These are phyloP conservation scores for Schrankia costaestrigalis DNA, from an alignment of 2,888 invertebrate genomes.

Conservation along the genomic window DNA sequence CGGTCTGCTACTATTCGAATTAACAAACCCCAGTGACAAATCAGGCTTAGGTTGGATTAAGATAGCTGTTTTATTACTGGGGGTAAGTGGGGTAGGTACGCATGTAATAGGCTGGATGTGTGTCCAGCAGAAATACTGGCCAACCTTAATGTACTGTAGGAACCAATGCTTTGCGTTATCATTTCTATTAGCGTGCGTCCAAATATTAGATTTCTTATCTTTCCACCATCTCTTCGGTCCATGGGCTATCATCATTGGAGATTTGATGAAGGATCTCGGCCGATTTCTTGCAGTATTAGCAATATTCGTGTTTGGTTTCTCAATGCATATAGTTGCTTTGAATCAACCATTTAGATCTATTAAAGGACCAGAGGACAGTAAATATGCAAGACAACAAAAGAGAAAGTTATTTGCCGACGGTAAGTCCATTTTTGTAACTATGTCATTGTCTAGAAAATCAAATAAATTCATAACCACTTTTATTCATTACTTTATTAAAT, in stretches of 20 bases:
- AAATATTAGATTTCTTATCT: conserved; percentile 97
- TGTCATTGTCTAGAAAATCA: conserved; percentile 11
- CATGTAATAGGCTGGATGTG: conserved; percentile 91
- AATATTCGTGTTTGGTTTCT: conserved; percentile 99
- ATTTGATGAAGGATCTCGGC: conserved; percentile 95
- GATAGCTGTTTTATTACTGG: conserved; percentile 90
- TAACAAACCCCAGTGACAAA: conserved; percentile 98
- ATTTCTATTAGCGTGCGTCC: conserved; percentile 97
- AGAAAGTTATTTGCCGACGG: conserved; percentile 86
- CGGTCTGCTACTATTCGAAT: conserved; percentile 95
- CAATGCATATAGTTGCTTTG: conserved; percentile 96
- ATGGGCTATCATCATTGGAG: conserved; percentile 99
- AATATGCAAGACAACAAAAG: conserved; percentile 77
- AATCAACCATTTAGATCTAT: conserved; percentile 95
- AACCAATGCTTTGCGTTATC: conserved; percentile 98
- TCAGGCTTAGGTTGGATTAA: conserved; percentile 98
- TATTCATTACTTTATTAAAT: conserved; percentile 30
- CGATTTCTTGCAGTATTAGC: conserved; percentile 97
- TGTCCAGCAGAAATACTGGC: conserved; percentile 86
- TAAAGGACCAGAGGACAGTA: conserved; percentile 81
- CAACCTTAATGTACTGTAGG: conserved; percentile 94
- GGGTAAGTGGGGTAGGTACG: conserved; percentile 93
- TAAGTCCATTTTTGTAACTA: too few relatives aligned
- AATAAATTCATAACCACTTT: conserved; percentile 15
- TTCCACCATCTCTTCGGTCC: conserved; percentile 99